These are phyloP conservation scores for Tipula unca DNA, from an alignment of 2,888 invertebrate species.

Conservation along the genomic window DNA sequence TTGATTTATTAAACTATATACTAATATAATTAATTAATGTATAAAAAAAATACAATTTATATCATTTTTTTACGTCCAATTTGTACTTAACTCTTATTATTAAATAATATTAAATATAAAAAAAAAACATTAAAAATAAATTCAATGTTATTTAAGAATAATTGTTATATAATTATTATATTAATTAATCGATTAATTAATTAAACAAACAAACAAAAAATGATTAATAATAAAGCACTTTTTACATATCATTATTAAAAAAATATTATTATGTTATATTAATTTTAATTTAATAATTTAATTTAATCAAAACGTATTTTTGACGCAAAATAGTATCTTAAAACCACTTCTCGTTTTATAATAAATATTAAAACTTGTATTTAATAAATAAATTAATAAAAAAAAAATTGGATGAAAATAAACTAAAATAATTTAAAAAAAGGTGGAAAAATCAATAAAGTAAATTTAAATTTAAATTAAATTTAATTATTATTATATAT, in stretches of 20 bases:
- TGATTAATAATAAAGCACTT: not conserved
- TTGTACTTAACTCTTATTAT: conserved; percentile 14
- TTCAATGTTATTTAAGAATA: conserved; percentile 2
- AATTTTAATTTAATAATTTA: not conserved
- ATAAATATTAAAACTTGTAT: not conserved
- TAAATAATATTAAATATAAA: not conserved
- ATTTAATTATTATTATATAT: not conserved
- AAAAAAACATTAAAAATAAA: not conserved
- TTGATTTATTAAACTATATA: not conserved
- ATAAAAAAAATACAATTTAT: not conserved
- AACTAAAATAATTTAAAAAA: not conserved
- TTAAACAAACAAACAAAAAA: not conserved
- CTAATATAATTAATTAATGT: conserved; percentile 4
- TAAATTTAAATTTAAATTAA: not conserved
- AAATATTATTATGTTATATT: not conserved
- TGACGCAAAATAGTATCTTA: not conserved
- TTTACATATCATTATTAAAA: conserved; percentile 9
- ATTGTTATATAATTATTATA: conserved; percentile 14
- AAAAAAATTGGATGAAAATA: conserved; percentile 9
- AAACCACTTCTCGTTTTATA: not conserved
- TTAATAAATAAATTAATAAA: not conserved
- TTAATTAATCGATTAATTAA: not conserved
- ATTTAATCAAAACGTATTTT: not conserved
- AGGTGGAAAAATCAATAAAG: conserved; percentile 3
- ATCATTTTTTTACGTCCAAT: conserved; percentile 14